These are phyloP conservation scores for Spialia ferax DNA, from an alignment of 2,888 invertebrate species.

Conservation along the genomic window DNA sequence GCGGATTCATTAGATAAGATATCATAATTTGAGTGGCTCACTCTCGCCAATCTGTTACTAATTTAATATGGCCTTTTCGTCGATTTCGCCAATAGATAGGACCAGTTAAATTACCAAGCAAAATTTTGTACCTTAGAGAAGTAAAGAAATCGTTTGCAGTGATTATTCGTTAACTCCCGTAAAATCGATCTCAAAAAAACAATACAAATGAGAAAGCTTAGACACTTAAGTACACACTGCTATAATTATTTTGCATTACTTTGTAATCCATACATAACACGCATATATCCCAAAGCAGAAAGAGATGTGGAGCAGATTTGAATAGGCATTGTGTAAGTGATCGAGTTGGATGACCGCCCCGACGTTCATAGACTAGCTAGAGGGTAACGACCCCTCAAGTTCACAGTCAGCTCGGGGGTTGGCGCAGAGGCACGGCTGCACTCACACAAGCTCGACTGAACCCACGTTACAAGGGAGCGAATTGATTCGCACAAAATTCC, in stretches of 20 bases:
- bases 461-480: constrained; percentile 49
- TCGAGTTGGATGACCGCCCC: constrained; percentile 64
- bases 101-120: constrained; percentile 5
- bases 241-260: constrained; percentile 8
- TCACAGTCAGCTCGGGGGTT: constrained; percentile 75
- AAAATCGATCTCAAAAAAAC: too few species aligned
- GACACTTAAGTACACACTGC: background rate
- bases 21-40: constrained; percentile 44
- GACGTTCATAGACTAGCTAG: constrained; percentile 55
- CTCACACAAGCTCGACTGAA: constrained; percentile 55
- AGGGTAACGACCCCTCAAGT: constrained; percentile 84
- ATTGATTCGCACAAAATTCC: constrained; percentile 50
- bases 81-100: constrained; percentile 7
- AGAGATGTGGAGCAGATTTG: constrained; percentile 28
- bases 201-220: background rate
- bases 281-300: constrained; percentile 16
- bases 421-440: constrained; percentile 52
- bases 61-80: constrained; percentile 10
- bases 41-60: constrained; percentile 40
- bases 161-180: too few species aligned
- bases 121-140: too few species aligned
- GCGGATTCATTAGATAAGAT: constrained; percentile 50
- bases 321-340: constrained; percentile 45
- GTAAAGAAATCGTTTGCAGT: too few species aligned
- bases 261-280: constrained; percentile 6